Evolutionary conservation across 2,888 invertebrate species (phyloP).

Genomic region (Troides helena): DNA sequence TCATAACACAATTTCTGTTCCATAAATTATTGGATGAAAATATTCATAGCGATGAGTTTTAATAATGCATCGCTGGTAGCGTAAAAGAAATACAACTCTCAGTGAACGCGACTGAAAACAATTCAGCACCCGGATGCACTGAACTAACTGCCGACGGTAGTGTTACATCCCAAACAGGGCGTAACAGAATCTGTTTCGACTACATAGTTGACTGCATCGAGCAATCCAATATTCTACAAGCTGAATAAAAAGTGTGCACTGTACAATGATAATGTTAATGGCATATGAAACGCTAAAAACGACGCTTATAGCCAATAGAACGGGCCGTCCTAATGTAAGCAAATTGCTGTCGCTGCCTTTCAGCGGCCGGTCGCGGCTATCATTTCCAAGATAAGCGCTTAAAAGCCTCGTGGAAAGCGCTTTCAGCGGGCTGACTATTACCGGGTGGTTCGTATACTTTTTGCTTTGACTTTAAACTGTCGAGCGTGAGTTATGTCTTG

Average conservation of each 20-base stretch:
- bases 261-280: slow-evolving; percentile 35
- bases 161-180: slow-evolving; percentile 54
- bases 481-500: slow-evolving; percentile 49
- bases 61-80: slow-evolving; percentile 50
- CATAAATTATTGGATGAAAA: slow-evolving; percentile 27
- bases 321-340: slow-evolving; percentile 76
- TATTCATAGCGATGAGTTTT: slow-evolving; percentile 34
- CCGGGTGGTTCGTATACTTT: slow-evolving; percentile 62
- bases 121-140: slow-evolving; percentile 55
- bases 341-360: slow-evolving; percentile 78
- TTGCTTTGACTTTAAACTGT: slow-evolving; percentile 54
- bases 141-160: slow-evolving; percentile 52
- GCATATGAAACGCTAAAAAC: slow-evolving; percentile 33
- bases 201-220: slow-evolving; percentile 56
- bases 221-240: slow-evolving; percentile 53
- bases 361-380: slow-evolving; percentile 76
- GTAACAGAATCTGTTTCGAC: slow-evolving; percentile 60
- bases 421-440: slow-evolving; percentile 72
- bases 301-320: slow-evolving; percentile 45
- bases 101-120: slow-evolving; percentile 62
- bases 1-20: slow-evolving; percentile 20
- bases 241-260: slow-evolving; percentile 45
- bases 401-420: slow-evolving; percentile 76
- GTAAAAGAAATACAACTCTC: slow-evolving; percentile 48
- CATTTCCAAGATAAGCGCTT: slow-evolving; percentile 79